phyloP scores from a whole-genome alignment of 2,797 vertebrate species.

The Heteromormyrus szaboi region DNA sequence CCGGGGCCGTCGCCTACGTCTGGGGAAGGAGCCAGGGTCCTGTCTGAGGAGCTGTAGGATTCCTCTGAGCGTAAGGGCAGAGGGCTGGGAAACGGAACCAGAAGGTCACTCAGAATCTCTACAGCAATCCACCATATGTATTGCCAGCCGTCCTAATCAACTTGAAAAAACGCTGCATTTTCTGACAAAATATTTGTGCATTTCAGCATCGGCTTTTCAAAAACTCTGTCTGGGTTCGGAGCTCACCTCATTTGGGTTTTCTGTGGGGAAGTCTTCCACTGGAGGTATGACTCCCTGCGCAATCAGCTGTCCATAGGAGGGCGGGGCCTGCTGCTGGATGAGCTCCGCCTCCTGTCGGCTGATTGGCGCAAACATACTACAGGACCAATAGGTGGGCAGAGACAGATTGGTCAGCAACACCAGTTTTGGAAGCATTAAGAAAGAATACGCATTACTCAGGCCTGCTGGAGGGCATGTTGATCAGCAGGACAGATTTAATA shows the following conservation, averaged over 20 bases:
- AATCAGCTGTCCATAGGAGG: conserved; percentile 86
- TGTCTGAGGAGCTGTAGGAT: conserved; percentile 71
- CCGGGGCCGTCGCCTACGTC: conserved; percentile 61
- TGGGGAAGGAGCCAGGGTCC: conserved; percentile 56
- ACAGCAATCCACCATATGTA: not conserved
- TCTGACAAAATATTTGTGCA: not conserved
- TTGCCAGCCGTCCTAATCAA: not conserved
- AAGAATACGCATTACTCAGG: not conserved
- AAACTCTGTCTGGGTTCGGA: not conserved
- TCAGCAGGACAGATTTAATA: not conserved
- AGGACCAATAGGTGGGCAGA: not conserved
- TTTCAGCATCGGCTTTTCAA: not conserved
- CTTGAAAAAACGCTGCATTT: not conserved
- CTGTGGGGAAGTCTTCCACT: conserved; percentile 85
- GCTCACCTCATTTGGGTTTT: conserved; percentile 79
- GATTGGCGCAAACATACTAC: conserved; percentile 80
- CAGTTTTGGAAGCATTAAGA: not conserved
- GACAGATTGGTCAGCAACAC: not conserved
- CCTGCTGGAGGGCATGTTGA: not conserved
- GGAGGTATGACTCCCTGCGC: conserved; percentile 85
- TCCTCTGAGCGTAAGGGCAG: conserved; percentile 64
- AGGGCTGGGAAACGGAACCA: conserved; percentile 44
- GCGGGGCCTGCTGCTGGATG: conserved; percentile 83
- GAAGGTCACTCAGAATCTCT: not conserved
- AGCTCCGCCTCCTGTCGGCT: conserved; percentile 78